A percentile compares a stretch with the other conserved stretches of the same genome.
Evolutionary conservation across 1,140 invertebrate genomes (phyloP).

Genomic region (Drosophila lacteicornis): DNA sequence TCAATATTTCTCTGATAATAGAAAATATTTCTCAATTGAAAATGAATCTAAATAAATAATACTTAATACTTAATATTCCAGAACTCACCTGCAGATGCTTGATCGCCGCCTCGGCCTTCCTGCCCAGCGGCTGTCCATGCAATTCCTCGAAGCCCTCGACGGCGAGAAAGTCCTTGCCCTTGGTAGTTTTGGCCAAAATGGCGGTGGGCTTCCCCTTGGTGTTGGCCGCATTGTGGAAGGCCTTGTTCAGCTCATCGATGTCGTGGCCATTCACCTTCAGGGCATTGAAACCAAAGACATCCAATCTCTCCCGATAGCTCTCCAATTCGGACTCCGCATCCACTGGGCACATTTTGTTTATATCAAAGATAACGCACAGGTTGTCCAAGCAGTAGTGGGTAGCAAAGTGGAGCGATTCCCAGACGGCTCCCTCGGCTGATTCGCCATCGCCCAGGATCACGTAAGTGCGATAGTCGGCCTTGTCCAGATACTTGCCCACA

Average conservation of each 20-base stretch:
- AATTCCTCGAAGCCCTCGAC: conserved; percentile 97
- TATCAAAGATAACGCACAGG: conserved; percentile 97
- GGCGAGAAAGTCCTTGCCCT: conserved; percentile 94
- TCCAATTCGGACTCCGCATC: conserved; percentile 96
- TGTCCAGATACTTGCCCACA: conserved; percentile 98
- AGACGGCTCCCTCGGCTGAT: conserved; percentile 98
- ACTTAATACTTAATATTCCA: neutral
- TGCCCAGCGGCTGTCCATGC: conserved; percentile 98
- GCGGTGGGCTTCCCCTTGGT: conserved; percentile 95
- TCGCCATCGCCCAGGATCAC: conserved; percentile 99
- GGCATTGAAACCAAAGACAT: conserved; percentile 97
- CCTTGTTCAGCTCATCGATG: conserved; percentile 94
- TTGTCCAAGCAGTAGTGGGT: conserved; percentile 98
- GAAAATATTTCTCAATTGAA: neutral
- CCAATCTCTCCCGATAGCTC: conserved; percentile 93
- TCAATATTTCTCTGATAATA: too few species aligned
- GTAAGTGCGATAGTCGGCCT: conserved; percentile 96
- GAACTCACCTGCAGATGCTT: conserved; percentile 90
- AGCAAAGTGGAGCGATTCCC: conserved; percentile 98
- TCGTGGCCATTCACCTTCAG: conserved; percentile 98
- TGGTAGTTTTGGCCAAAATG: conserved; percentile 97
- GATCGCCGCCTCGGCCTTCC: conserved; percentile 90
- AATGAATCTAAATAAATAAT: too few species aligned
- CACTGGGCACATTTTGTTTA: conserved; percentile 98
- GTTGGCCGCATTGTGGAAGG: conserved; percentile 92